A percentile compares a stretch with the other conserved stretches of the same genome.
Conservation (phyloP, 2,888 invertebrate genomes). For the Neoascia interrupta region DNA sequence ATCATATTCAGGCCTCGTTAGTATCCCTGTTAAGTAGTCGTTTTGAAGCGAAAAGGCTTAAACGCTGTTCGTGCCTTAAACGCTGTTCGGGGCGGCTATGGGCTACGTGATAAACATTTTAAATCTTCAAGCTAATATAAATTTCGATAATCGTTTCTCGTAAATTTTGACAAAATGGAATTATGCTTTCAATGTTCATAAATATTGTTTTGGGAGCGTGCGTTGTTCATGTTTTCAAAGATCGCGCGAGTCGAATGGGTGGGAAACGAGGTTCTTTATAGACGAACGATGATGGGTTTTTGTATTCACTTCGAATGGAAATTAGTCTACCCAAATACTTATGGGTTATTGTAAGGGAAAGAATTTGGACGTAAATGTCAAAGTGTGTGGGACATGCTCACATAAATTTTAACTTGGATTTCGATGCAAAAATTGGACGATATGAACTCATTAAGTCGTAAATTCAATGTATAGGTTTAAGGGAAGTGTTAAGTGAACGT, state of each 20-base stretch:
- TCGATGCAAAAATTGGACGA: no score
- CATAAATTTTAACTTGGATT: no score
- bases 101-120: constrained; percentile 57
- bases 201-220: not conserved
- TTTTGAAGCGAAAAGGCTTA: constrained; percentile 33
- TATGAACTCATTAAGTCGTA: no score
- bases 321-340: no score
- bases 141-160: constrained; percentile 64
- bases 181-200: constrained; percentile 49
- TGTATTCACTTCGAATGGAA: not conserved
- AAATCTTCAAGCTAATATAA: constrained; percentile 49
- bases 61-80: constrained; percentile 45
- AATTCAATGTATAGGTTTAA: no score
- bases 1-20: constrained; percentile 32
- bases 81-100: constrained; percentile 30
- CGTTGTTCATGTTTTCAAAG: not conserved
- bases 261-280: constrained; percentile 43
- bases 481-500: no score
- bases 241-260: constrained; percentile 31
- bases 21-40: constrained; percentile 18
- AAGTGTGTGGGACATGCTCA: no score
- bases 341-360: no score
- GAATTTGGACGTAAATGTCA: no score
- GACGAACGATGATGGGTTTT: not conserved
- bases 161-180: constrained; percentile 62